Evolutionary conservation across 2,113 vertebrate species (phyloP).

Genomic region (Agapornis roseicollis): DNA sequence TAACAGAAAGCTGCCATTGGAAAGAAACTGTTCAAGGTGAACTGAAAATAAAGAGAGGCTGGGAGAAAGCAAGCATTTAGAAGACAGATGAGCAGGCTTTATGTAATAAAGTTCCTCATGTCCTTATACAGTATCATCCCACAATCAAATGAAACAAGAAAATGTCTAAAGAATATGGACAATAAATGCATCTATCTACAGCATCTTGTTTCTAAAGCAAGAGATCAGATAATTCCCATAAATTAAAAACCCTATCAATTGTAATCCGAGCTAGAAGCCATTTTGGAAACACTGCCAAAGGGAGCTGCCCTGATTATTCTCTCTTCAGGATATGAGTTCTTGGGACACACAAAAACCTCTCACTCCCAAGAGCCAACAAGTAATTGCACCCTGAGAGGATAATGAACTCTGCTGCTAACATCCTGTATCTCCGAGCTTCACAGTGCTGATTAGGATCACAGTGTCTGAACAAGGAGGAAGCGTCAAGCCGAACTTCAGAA

Average conservation of each 20-base stretch:
- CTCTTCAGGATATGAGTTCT: constrained; percentile 80
- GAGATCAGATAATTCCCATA: constrained; percentile 75
- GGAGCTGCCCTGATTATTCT: constrained; percentile 71
- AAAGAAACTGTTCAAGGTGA: background rate
- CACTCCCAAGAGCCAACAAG: constrained; percentile 65
- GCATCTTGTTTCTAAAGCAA: constrained; percentile 76
- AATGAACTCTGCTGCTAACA: constrained; percentile 68
- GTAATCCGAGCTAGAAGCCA: constrained; percentile 31
- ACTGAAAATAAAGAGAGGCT: background rate
- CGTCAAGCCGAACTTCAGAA: background rate
- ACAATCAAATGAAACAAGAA: constrained; percentile 78
- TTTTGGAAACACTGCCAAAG: constrained; percentile 60
- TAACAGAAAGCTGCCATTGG: background rate
- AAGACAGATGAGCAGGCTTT: constrained; percentile 44
- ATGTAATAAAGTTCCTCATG: constrained; percentile 70
- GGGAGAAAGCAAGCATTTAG: constrained; percentile 51
- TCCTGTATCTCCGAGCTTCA: constrained; percentile 21
- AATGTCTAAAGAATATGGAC: constrained; percentile 68
- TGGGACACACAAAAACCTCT: constrained; percentile 69
- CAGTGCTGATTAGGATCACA: constrained; percentile 63
- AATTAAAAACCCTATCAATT: constrained; percentile 79
- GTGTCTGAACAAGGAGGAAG: constrained; percentile 54
- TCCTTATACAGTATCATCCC: constrained; percentile 70
- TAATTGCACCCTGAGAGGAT: constrained; percentile 73
- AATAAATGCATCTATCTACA: constrained; percentile 68